Percentiles rank a stretch among this genome's conserved stretches.
Evolutionary conservation across 2,113 vertebrate species (phyloP).

Genomic region (Callopanchax toddi): DNA sequence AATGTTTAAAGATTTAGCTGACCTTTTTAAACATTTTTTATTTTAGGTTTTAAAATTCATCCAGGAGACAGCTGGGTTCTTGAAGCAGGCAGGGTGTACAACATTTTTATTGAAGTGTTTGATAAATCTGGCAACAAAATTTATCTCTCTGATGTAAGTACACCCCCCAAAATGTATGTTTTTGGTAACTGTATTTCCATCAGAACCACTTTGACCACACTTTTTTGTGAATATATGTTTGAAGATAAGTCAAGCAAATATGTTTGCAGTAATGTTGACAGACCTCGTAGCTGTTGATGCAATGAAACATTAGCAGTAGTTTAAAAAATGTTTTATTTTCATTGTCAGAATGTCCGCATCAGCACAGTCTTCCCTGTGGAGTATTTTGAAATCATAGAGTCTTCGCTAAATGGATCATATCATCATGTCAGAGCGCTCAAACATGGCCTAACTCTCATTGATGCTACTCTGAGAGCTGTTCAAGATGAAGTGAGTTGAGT

Average conservation of each 20-base stretch:
- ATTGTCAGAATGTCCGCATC: slow-evolving; percentile 88
- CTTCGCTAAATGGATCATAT: slow-evolving; percentile 91
- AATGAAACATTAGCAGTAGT: not conserved
- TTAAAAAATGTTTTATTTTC: slow-evolving; percentile 14
- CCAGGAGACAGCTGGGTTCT: slow-evolving; percentile 95
- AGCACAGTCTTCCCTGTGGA: slow-evolving; percentile 79
- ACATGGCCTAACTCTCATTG: slow-evolving; percentile 84
- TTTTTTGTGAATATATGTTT: not conserved
- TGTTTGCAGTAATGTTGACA: no score
- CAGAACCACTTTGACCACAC: not conserved
- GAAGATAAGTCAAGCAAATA: no score
- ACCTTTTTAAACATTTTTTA: slow-evolving; percentile 5
- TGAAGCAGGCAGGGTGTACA: slow-evolving; percentile 86
- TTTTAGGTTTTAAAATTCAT: slow-evolving; percentile 87
- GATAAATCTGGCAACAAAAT: slow-evolving; percentile 93
- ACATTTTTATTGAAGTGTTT: slow-evolving; percentile 89
- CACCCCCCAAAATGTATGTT: not conserved
- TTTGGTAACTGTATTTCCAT: not conserved
- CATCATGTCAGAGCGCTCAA: slow-evolving; percentile 83
- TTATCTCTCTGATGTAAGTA: slow-evolving; percentile 91
- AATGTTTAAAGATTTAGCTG: not conserved
- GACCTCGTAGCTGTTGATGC: not conserved
- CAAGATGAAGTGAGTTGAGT: slow-evolving; percentile 85
- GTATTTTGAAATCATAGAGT: slow-evolving; percentile 86
- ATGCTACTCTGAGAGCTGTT: slow-evolving; percentile 84